Evolutionary conservation across 2,113 vertebrate genomes (phyloP).

Genomic region (Hemicordylus capensis): DNA sequence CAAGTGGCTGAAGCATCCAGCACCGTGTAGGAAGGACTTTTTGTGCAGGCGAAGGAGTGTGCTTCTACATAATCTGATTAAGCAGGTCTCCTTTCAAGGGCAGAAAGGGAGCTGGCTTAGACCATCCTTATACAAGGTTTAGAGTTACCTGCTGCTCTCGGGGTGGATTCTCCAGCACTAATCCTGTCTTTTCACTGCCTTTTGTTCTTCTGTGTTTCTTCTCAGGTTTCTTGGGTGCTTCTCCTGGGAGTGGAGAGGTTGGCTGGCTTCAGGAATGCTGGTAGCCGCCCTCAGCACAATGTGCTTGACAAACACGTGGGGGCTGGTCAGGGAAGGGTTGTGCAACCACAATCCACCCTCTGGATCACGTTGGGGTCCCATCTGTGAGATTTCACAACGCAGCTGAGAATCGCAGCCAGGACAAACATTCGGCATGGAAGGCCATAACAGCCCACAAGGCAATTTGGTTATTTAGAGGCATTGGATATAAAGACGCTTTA

Average conservation of each 20-base stretch:
- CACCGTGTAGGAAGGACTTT: not conserved
- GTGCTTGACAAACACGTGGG: too few relatives aligned
- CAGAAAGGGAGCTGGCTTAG: not conserved
- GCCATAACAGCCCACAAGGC: not conserved
- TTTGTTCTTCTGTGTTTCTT: not conserved
- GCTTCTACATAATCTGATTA: not conserved
- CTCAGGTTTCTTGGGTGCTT: not conserved
- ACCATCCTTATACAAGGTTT: not conserved
- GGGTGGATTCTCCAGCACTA: not conserved
- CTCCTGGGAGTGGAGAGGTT: not conserved
- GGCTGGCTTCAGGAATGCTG: not conserved
- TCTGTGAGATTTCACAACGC: not conserved
- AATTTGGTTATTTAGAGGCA: too few relatives aligned
- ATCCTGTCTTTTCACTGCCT: not conserved
- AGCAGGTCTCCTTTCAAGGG: not conserved
- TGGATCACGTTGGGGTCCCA: not conserved
- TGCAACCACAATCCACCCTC: fast-evolving
- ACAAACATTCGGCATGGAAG: not conserved
- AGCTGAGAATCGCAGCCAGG: not conserved
- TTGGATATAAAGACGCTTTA: too few relatives aligned
- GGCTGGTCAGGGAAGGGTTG: not conserved
- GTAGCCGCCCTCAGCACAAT: fast-evolving
- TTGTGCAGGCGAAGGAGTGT: not conserved
- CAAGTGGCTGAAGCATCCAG: not conserved
- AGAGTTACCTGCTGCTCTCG: not conserved